These are phyloP conservation scores for Cryptophagus acutangulus DNA, from an alignment of 2,888 invertebrate genomes.

Conservation along the genomic window DNA sequence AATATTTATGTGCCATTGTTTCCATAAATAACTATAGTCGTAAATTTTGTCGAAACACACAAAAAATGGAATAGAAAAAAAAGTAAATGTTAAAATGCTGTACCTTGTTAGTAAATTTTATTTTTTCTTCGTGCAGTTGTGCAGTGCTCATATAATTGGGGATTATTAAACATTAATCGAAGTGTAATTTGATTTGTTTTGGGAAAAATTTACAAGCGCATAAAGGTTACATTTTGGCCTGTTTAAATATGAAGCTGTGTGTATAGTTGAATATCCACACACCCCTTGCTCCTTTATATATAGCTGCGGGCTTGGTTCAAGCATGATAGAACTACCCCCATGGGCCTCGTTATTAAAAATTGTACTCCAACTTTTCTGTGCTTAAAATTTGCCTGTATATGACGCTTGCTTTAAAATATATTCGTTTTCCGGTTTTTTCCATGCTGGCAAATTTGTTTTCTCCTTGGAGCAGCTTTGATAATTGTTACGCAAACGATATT, in stretches of 20 bases:
- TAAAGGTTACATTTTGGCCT: slow-evolving; percentile 13
- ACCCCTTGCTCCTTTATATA: slow-evolving; percentile 12
- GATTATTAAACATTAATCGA: slow-evolving; percentile 16
- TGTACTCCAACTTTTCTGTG: slow-evolving; percentile 40
- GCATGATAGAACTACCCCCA: slow-evolving; percentile 39
- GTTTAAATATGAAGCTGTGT: slow-evolving; percentile 18
- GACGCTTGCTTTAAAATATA: slow-evolving; percentile 31
- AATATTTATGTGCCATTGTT: slow-evolving; percentile 18
- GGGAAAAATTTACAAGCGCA: not conserved
- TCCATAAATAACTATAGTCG: slow-evolving; percentile 14
- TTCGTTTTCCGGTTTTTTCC: slow-evolving; percentile 18
- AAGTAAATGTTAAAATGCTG: slow-evolving; percentile 18
- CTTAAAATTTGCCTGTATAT: slow-evolving; percentile 41
- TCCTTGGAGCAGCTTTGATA: too few relatives aligned
- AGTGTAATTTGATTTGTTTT: not conserved
- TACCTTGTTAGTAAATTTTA: slow-evolving; percentile 21
- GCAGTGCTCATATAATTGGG: slow-evolving; percentile 9
- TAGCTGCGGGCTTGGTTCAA: slow-evolving; percentile 28
- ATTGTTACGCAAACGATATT: too few relatives aligned
- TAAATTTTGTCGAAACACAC: slow-evolving; percentile 18
- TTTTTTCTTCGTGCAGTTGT: too few relatives aligned
- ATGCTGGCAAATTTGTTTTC: too few relatives aligned
- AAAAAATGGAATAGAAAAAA: too few relatives aligned
- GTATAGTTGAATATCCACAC: slow-evolving; percentile 16
- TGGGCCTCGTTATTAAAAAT: slow-evolving; percentile 44